Conservation (phyloP, 2,888 invertebrate species). For the Uropetala carovei region DNA sequence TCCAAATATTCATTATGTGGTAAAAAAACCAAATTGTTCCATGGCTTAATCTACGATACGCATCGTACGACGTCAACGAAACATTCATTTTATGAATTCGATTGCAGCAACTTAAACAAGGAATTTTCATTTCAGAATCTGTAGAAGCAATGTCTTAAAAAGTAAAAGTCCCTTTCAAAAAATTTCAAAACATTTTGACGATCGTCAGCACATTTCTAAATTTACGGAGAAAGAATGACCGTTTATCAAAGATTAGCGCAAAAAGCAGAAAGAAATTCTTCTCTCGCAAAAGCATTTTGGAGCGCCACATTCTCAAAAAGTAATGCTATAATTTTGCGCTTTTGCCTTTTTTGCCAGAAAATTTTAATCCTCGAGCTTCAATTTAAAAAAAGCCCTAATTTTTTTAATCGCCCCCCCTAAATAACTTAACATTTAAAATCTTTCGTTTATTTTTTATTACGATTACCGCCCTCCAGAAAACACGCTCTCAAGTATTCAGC, state of each 20-base stretch:
- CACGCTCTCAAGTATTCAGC: conserved; percentile 34
- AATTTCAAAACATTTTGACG: background rate
- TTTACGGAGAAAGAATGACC: conserved; percentile 4
- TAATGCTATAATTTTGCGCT: conserved; percentile 28
- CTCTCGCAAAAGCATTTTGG: background rate
- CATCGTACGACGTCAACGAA: too few relatives aligned
- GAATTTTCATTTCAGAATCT: background rate
- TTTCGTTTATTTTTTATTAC: background rate
- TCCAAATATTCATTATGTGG: too few relatives aligned
- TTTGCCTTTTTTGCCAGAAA: background rate
- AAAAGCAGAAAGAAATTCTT: background rate
- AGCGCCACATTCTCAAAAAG: conserved; percentile 10
- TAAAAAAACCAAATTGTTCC: too few relatives aligned
- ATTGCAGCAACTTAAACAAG: too few relatives aligned
- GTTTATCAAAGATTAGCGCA: conserved; percentile 19
- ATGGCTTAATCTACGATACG: too few relatives aligned
- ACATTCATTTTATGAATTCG: too few relatives aligned
- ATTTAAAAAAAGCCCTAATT: conserved; percentile 16
- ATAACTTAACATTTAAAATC: background rate
- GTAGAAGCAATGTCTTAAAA: background rate
- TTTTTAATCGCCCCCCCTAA: background rate
- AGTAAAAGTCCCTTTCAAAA: background rate
- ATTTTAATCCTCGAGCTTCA: conserved; percentile 3
- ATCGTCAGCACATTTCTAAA: background rate
- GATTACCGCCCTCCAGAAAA: background rate